Evolutionary conservation across 1,140 invertebrate species (phyloP).

Genomic region (Listronotus bonariensis): DNA sequence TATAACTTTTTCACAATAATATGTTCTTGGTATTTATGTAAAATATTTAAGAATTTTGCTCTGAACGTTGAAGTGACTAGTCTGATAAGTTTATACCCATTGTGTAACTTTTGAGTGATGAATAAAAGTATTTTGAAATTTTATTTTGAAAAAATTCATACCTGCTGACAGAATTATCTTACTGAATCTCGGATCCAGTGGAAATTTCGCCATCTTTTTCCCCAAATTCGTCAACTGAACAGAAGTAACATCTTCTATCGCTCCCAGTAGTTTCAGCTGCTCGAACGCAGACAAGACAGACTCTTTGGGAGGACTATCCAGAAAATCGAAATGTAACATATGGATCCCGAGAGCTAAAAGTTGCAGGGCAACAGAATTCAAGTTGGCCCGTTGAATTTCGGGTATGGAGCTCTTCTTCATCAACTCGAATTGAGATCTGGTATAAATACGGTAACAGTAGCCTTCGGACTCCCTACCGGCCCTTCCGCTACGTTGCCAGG

Average conservation of each 20-base stretch:
- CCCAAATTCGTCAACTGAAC: conserved; percentile 77
- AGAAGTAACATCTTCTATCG: conserved; percentile 63
- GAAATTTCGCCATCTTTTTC: conserved; percentile 86
- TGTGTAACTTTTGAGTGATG: too few relatives aligned
- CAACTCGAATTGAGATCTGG: conserved; percentile 66
- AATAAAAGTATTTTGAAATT: too few relatives aligned
- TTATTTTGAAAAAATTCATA: conserved; percentile 5
- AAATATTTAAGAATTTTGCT: too few relatives aligned
- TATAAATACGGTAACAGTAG: conserved; percentile 83
- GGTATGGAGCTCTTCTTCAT: conserved; percentile 77
- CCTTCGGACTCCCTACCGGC: conserved; percentile 87
- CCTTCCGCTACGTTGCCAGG: conserved; percentile 88
- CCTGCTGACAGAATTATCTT: conserved; percentile 78
- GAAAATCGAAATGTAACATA: conserved; percentile 85
- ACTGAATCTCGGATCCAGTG: conserved; percentile 88
- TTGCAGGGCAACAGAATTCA: conserved; percentile 63
- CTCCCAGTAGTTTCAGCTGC: conserved; percentile 76
- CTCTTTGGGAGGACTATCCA: conserved; percentile 82
- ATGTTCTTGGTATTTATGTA: too few relatives aligned
- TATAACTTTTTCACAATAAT: too few relatives aligned
- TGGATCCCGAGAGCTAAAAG: conserved; percentile 83
- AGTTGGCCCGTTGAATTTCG: conserved; percentile 76
- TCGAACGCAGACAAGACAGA: conserved; percentile 70
- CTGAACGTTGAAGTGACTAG: too few relatives aligned
- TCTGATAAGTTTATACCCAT: too few relatives aligned